These are phyloP conservation scores for Oreotrochilus melanogaster DNA, from an alignment of 2,113 vertebrate species.

Conservation along the genomic window DNA sequence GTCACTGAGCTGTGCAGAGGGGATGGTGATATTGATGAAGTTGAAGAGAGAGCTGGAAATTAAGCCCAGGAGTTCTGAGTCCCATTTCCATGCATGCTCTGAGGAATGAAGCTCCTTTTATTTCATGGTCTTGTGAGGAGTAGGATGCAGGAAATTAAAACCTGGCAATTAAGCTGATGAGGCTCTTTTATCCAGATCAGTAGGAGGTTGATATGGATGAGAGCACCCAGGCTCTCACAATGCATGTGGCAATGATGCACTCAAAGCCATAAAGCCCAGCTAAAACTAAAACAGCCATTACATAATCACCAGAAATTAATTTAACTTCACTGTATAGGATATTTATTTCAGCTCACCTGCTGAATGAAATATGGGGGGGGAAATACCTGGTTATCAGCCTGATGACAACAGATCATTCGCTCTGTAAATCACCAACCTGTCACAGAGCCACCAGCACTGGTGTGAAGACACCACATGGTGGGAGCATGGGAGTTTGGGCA, in stretches of 20 bases:
- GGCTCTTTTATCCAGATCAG: neutral
- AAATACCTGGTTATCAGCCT: neutral
- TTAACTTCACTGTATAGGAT: neutral
- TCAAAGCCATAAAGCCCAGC: neutral
- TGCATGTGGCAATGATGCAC: neutral
- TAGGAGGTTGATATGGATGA: neutral
- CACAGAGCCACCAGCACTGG: accelerated
- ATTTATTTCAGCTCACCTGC: neutral
- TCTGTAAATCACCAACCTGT: neutral
- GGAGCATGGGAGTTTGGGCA: neutral
- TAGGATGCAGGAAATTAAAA: neutral
- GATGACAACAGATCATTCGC: neutral
- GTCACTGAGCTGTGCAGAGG: neutral
- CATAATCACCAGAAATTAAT: neutral
- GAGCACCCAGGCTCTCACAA: neutral
- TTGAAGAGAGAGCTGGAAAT: neutral
- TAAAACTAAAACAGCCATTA: neutral
- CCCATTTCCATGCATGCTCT: accelerated
- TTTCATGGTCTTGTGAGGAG: neutral
- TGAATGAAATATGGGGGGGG: neutral
- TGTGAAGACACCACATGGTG: neutral
- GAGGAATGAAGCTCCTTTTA: neutral
- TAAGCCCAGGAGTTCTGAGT: neutral
- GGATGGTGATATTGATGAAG: neutral
- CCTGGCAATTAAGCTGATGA: neutral